Evolutionary conservation across 2,888 invertebrate genomes (phyloP).

Genomic region (Scaptomyza parva): DNA sequence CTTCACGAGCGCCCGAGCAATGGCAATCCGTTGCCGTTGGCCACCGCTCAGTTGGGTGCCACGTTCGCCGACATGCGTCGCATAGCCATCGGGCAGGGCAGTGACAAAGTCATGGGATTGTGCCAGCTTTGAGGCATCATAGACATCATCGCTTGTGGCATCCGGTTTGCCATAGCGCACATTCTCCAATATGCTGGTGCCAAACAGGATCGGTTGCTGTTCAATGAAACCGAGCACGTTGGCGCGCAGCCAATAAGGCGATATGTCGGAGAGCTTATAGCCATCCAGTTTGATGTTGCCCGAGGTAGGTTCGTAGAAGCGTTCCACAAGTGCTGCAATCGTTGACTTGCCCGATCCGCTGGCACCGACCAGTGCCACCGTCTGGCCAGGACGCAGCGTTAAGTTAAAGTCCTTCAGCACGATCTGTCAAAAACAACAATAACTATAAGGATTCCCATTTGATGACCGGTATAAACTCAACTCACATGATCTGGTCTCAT

Average conservation of each 20-base stretch:
- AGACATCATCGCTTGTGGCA: slow-evolving; percentile 89
- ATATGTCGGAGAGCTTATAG: slow-evolving; percentile 82
- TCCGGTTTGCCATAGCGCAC: slow-evolving; percentile 94
- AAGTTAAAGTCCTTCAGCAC: slow-evolving; percentile 94
- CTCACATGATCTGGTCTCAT: slow-evolving; percentile 89
- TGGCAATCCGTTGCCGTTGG: slow-evolving; percentile 97
- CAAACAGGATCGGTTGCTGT: slow-evolving; percentile 97
- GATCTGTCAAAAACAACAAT: slow-evolving; percentile 83
- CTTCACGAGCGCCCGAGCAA: slow-evolving; percentile 96
- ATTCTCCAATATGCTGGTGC: slow-evolving; percentile 95
- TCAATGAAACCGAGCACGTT: slow-evolving; percentile 94
- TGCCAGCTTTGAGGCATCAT: slow-evolving; percentile 92
- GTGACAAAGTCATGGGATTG: slow-evolving; percentile 96
- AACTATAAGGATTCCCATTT: not conserved
- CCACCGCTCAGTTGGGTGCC: slow-evolving; percentile 97
- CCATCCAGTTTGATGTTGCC: slow-evolving; percentile 84
- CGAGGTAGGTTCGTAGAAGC: slow-evolving; percentile 86
- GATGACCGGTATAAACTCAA: slow-evolving; percentile 33
- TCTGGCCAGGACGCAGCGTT: slow-evolving; percentile 93
- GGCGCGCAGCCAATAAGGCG: slow-evolving; percentile 93
- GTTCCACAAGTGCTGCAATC: slow-evolving; percentile 93
- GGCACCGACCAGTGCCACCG: slow-evolving; percentile 95
- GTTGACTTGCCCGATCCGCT: slow-evolving; percentile 99
- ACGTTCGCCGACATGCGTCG: slow-evolving; percentile 94
- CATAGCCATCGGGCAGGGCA: slow-evolving; percentile 92